Evolutionary conservation across 1,140 invertebrate species (phyloP).

Genomic region (Palaemon carinicauda): DNA sequence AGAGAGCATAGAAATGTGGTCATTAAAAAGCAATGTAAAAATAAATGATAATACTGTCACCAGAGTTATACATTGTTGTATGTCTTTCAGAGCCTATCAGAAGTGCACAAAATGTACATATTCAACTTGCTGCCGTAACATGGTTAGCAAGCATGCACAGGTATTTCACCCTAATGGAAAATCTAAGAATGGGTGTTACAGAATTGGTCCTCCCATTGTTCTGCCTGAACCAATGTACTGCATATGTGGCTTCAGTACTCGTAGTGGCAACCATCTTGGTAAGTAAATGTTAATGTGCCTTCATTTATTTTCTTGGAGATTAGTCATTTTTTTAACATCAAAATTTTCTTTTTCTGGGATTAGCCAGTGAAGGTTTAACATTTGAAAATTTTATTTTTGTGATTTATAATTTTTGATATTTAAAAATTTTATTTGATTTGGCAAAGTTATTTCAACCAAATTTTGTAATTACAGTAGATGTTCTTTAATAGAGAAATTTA

Average conservation of each 20-base stretch:
- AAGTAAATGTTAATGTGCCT: conserved; percentile 4
- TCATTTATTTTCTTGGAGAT: neutral
- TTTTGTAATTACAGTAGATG: too few species aligned
- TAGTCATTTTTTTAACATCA: too few species aligned
- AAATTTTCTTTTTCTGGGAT: too few species aligned
- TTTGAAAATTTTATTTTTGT: too few species aligned
- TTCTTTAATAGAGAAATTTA: too few species aligned
- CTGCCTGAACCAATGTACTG: conserved; percentile 72
- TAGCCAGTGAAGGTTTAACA: too few species aligned
- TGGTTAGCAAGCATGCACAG: conserved; percentile 75
- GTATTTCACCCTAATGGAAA: conserved; percentile 55
- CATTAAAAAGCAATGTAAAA: too few species aligned
- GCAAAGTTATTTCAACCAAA: too few species aligned
- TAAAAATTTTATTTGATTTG: too few species aligned
- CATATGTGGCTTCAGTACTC: conserved; percentile 76
- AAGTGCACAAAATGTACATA: conserved; percentile 79
- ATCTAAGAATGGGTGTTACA: conserved; percentile 17
- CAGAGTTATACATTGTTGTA: too few species aligned
- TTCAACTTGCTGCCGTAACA: conserved; percentile 77
- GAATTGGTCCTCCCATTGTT: conserved; percentile 43
- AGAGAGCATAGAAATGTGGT: too few species aligned
- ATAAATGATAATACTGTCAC: too few species aligned
- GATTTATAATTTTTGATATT: neutral
- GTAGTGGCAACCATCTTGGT: conserved; percentile 70
- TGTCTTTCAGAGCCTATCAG: conserved; percentile 74